Base-by-base conservation (phyloP, 53 echinoderm and acorn worm species). In the Antedon mediterranea region DNA sequence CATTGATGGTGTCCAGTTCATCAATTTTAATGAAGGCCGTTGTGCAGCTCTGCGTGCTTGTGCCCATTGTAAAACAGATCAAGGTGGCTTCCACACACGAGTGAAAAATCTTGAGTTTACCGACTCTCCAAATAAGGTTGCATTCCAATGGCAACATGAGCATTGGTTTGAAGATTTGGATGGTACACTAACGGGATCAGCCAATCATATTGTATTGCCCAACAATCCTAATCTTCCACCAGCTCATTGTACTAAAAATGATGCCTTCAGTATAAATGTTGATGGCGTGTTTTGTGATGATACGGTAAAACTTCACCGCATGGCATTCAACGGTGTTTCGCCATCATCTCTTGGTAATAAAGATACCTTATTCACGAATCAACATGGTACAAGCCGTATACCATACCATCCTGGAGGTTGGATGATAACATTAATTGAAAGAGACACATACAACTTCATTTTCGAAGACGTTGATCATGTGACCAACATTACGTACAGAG, bases 401-500 rank as follows among this genome's bases (percentile, higher is more conserved):
- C 34, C 32, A 15, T 98, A 85, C 80, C 90, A 98, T 71, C 32
- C 71, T 0, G 0, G 71, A 0, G 97, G 97, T 30, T 97, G 97
- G 97, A 97, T 97, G 97, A 28, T 87, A 0, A 88, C 88, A 20
- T 78, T 97, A 33, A 80, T 97, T 32, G 86, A 92, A 30, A 92
- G 84, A 9, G 90, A 89, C 6, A 75, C 70, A 32, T 86, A 88
- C 81, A 77, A 82, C 73, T 71, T 87, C 41, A 28, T 79, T 44
- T 97, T 97, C 71, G 78, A 79, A 28, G 32, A 86, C 32, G 82
- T 85, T 28, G 97, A 97, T 29, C 97, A 97, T 30, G 43, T 97
- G 71, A 97, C 97, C 33, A 97, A 97, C 86, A 97, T 97, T 42
- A 87, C 89, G 3, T 97, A 97, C 84, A 80, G 43, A 0, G 92